Conservation (phyloP, 2,113 vertebrate species). For the Orthonyx spaldingii region DNA sequence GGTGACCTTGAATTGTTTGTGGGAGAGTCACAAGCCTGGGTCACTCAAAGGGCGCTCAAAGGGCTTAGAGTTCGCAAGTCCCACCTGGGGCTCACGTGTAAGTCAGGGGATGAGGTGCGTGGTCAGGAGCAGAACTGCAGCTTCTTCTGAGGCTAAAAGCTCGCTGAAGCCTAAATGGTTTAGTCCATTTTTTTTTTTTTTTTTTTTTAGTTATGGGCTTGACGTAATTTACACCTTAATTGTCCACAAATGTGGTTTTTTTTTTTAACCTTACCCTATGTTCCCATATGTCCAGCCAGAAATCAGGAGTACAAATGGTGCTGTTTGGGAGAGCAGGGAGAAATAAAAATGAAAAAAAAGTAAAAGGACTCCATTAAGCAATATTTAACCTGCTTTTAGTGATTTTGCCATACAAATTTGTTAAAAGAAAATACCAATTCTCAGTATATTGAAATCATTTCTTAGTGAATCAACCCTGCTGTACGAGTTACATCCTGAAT, state of each 20-base stretch:
- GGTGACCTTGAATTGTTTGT: neutral
- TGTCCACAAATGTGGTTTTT: neutral
- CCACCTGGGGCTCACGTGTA: neutral
- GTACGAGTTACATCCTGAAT: neutral
- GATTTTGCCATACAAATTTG: neutral
- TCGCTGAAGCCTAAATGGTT: neutral
- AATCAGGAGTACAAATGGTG: neutral
- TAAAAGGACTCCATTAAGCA: neutral
- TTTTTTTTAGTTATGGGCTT: neutral
- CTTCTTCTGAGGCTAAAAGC: neutral
- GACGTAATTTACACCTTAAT: neutral
- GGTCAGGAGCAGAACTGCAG: neutral
- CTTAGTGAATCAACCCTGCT: neutral
- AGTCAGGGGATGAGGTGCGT: neutral
- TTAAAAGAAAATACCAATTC: neutral
- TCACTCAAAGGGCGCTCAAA: neutral
- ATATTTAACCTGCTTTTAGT: neutral
- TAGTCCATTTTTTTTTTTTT: neutral
- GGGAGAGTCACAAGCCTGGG: neutral
- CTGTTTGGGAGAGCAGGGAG: neutral
- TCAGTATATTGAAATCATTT: neutral
- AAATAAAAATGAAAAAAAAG: neutral
- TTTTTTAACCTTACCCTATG: neutral
- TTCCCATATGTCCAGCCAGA: neutral
- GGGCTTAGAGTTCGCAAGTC: neutral